These are phyloP conservation scores for Melanogrammus aeglefinus DNA, from an alignment of 2,797 vertebrate genomes.

Conservation along the genomic window DNA sequence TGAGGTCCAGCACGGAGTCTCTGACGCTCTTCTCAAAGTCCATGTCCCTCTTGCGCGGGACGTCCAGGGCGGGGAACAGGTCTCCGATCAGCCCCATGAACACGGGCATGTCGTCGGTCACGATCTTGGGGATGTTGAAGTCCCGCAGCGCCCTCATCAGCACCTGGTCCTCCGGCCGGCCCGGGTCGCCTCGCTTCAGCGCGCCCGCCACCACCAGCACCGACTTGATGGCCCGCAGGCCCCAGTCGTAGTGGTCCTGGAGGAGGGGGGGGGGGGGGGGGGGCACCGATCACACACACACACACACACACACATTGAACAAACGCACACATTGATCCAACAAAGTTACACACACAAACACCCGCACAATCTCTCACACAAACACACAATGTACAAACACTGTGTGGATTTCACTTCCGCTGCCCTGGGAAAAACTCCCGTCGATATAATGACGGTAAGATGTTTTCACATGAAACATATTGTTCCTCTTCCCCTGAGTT, in stretches of 20 bases:
- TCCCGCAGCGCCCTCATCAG: constrained; percentile 93
- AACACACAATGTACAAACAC: background rate
- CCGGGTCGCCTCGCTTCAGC: constrained; percentile 86
- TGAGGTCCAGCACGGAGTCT: constrained; percentile 84
- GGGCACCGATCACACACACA: background rate
- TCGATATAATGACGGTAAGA: background rate
- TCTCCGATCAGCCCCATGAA: constrained; percentile 93
- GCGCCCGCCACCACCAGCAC: constrained; percentile 93
- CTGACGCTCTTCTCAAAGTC: constrained; percentile 83
- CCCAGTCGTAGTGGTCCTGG: constrained; percentile 92
- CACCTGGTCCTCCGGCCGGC: constrained; percentile 88
- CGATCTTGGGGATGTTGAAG: constrained; percentile 93
- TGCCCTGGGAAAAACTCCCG: background rate
- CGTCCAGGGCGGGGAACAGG: constrained; percentile 88
- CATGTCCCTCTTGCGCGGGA: constrained; percentile 84
- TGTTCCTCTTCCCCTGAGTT: background rate
- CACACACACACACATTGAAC: background rate
- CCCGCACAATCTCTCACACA: no score
- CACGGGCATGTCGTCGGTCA: constrained; percentile 89
- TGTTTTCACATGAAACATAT: background rate
- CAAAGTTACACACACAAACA: no score
- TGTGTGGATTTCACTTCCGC: background rate
- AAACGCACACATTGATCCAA: no score
- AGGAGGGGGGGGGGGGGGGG: no score
- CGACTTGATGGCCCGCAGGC: constrained; percentile 92